Base-by-base conservation (phyloP, 2,888 invertebrate species). In the Morinoia aosen region DNA sequence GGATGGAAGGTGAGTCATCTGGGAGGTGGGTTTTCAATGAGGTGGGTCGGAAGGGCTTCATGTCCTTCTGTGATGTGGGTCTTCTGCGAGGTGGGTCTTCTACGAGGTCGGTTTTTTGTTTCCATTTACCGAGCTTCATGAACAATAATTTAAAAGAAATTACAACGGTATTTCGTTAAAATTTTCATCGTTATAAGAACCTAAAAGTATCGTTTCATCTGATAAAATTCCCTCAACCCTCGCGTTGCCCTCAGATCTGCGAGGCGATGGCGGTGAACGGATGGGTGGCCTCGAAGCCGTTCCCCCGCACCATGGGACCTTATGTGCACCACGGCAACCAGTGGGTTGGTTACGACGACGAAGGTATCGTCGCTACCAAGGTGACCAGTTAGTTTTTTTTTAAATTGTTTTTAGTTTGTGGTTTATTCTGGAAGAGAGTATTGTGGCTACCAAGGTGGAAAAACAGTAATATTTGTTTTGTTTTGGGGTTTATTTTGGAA, bases 271-370 rank as follows among this genome's bases (percentile, higher is more conserved):
- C 98, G 95, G 98, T 98, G 88, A 98, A 98, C 58, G 98, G 98
- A 0, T 99, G 99, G 99, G 98, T 98, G 40, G 98, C 99, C 14
- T 98, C 98, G 96, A 98, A 98, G 96, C 98, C 98, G 0, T 98
- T 98, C 97, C 98, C 98, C 0, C 98, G 98, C 58, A 98, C 98
- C 0, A 98, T 99, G 98, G 99, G 99, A 0, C 99, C 99, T 0
- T 99, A 99, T 97, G 99, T 99, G 3, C 98, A 98, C 97, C 98
- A 98, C 96, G 98, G 98, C 56, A 98, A 99, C 97, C 99, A 99
- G 97, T 99, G 99, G 99, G 99, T 99, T 2, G 99, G 99, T 0
- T 99, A 98, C 97, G 99, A 99, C 97, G 99, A 99, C 97, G 98
- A 98, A 96, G 98, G 98, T 19, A 98, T 99, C 94, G 98, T 98